A percentile compares a stretch with the other conserved stretches of the same genome.
phyloP scores from a whole-genome alignment of 2,113 vertebrate species.

The Cheirogaleus medius region DNA sequence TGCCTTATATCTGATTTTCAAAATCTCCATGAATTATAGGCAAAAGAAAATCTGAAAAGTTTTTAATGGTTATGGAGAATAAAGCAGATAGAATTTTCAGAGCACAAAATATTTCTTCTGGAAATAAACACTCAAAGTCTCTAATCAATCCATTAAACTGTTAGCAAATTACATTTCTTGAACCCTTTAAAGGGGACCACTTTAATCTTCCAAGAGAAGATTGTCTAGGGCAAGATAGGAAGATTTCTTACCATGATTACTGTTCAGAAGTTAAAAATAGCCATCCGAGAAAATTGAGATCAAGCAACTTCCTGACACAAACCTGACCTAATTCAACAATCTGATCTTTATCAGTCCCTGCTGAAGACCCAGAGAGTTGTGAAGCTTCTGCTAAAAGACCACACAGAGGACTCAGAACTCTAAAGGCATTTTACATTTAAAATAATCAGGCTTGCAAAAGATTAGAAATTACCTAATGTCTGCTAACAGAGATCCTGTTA shows the following conservation, averaged over 20 bases:
- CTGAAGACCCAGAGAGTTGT: background rate
- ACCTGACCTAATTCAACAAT: conserved; percentile 48
- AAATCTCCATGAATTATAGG: conserved; percentile 10
- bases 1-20: background rate
- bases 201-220: conserved; percentile 68
- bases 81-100: conserved; percentile 28
- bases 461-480: background rate
- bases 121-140: conserved; percentile 4
- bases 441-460: background rate
- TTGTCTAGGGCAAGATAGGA: conserved; percentile 22
- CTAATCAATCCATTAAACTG: conserved; percentile 49
- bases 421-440: background rate
- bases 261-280: conserved; percentile 65
- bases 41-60: conserved; percentile 10
- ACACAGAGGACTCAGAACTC: background rate
- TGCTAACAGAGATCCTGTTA: background rate
- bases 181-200: conserved; percentile 32
- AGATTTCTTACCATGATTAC: conserved; percentile 70
- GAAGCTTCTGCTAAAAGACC: background rate
- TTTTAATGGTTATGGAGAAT: background rate
- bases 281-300: conserved; percentile 62
- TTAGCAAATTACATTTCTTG: conserved; percentile 58
- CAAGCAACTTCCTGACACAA: conserved; percentile 55
- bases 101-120: conserved; percentile 6
- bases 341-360: conserved; percentile 33